A percentile compares a stretch with the other conserved stretches of the same genome.
These are phyloP conservation scores for Calameuta pallipes DNA, from an alignment of 2,888 invertebrate genomes.

Conservation along the genomic window DNA sequence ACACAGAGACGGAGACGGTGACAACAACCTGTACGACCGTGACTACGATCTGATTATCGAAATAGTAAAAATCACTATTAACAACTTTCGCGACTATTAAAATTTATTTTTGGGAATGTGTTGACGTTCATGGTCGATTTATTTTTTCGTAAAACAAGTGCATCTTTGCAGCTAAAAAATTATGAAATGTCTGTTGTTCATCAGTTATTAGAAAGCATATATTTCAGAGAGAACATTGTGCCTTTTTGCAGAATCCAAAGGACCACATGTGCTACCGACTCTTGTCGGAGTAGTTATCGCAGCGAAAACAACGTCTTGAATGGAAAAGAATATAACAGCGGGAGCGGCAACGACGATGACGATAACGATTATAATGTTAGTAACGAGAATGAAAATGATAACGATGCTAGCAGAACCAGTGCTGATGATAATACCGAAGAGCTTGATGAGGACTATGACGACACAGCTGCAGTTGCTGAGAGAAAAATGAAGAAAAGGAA, in stretches of 20 bases:
- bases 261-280: background rate
- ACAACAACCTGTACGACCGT: no score
- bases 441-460: conserved; percentile 9
- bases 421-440: conserved; percentile 21
- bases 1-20: no score
- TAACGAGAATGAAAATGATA: conserved; percentile 22
- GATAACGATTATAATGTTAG: conserved; percentile 38
- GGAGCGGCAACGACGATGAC: conserved; percentile 36
- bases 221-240: background rate
- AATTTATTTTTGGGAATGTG: no score
- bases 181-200: background rate
- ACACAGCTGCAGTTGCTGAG: background rate
- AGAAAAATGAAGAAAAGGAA: background rate
- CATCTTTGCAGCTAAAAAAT: background rate
- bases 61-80: no score
- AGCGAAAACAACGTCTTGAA: background rate
- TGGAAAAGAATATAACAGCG: background rate
- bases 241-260: background rate
- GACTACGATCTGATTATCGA: no score
- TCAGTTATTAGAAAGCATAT: background rate
- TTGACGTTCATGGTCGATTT: no score
- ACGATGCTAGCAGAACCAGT: conserved; percentile 14
- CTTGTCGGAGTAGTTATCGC: background rate
- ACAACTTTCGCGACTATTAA: no score
- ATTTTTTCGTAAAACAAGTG: no score